Base-by-base conservation (phyloP, 2,113 vertebrate species). In the Aegotheles bennettii region DNA sequence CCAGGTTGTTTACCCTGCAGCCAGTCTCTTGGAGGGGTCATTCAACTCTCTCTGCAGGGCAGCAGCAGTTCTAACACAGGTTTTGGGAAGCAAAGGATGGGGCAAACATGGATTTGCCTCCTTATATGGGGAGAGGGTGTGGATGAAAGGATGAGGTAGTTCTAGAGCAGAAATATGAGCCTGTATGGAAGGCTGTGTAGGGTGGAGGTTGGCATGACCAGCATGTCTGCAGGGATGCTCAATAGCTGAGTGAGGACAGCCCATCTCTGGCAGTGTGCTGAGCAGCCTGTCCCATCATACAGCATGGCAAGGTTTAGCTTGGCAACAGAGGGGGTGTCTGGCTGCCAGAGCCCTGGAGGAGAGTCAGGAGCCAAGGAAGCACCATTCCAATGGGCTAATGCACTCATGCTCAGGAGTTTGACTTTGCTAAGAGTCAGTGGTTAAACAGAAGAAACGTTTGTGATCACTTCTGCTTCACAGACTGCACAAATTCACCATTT, bases 291-390 rank as follows among this genome's bases (percentile, higher is more conserved):
- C 89, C 91, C 78, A 45, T 57, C 81, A 61, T 29, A 80, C 67
- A 76, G 93, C 87, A 95, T 85, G 84, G 93, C 87, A 95, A 82
- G 77, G 70, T 80, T 94, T 93, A 79, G 61, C 87, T 95, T 91
- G 94, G 95, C 93, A 96, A 28, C 65, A 90, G 70, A 65, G 75
- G 18, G 69, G 77, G 20, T 3, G 3, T 65, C 74, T 91, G 81
- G 50, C 84, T 89, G 84, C 84, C 87, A 89, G 91, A 94, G 67
- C 82, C 78, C 65, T 61, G 29, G 78, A 92, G 56, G 47, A 56
- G 53, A 92, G 69, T n/a, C 5, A 0, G 74, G 77, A 95, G 74
- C 80, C 53, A 82, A 95, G 87, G 61, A 87, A 94, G 43, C 40
- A 68, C 40, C 1, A 0, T 87, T 94, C 84, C 89, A 79, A 23